Conservation (phyloP, 2,797 vertebrate genomes). For the Potorous gilbertii region DNA sequence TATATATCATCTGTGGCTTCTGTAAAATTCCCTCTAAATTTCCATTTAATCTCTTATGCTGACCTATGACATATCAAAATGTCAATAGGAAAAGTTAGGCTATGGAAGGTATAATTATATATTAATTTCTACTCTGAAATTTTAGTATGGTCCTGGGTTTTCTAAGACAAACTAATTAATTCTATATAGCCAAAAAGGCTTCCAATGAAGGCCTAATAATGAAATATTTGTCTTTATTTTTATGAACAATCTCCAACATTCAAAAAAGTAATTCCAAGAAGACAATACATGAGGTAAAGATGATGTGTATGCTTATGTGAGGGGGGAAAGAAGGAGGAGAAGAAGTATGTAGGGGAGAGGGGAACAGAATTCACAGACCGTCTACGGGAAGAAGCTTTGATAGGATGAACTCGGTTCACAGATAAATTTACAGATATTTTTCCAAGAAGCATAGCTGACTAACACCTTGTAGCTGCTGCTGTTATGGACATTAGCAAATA, state of each 20-base stretch:
- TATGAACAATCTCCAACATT: neutral
- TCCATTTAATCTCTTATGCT: neutral
- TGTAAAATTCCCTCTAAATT: neutral
- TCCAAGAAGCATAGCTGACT: neutral
- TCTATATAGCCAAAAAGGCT: neutral
- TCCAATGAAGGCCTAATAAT: neutral
- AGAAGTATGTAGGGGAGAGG: neutral
- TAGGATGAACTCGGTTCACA: neutral
- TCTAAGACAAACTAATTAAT: neutral
- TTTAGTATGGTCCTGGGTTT: neutral
- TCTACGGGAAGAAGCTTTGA: neutral
- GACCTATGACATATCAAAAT: neutral
- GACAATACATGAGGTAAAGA: neutral
- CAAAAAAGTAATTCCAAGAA: neutral
- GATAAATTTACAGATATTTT: neutral
- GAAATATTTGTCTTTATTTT: neutral
- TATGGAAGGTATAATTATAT: neutral
- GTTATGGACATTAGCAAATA: neutral
- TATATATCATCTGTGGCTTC: neutral
- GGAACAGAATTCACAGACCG: neutral
- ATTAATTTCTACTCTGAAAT: neutral
- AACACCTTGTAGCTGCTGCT: neutral
- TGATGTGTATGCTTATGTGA: neutral
- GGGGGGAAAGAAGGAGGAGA: neutral
- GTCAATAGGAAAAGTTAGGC: neutral